Percentiles rank a stretch among this genome's conserved stretches.
Evolutionary conservation across 2,797 vertebrate species (phyloP).

Genomic region (Malacoctenus gilli): DNA sequence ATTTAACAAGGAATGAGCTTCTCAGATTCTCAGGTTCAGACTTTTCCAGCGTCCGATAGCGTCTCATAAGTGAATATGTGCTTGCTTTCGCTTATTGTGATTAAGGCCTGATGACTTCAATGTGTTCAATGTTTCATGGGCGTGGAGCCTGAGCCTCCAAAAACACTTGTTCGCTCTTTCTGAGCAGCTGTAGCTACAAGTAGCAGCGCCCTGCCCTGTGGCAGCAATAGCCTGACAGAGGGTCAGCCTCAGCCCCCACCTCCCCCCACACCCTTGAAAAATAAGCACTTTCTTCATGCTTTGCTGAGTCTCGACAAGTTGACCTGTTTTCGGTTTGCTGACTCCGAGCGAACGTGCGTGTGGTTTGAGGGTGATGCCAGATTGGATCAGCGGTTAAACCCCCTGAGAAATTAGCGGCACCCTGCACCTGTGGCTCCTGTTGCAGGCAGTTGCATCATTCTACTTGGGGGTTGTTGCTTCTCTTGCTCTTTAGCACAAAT

Average conservation of each 20-base stretch:
- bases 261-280: too few species aligned
- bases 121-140: too few species aligned
- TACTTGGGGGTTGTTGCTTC: constrained; percentile 12
- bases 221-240: background rate
- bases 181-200: background rate
- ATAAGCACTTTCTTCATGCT: too few species aligned
- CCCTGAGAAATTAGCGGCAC: constrained; percentile 52
- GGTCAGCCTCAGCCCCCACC: too few species aligned
- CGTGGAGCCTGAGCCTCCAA: too few species aligned
- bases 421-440: constrained; percentile 66
- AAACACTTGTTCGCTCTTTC: too few species aligned
- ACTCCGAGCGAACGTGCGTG: constrained; percentile 11
- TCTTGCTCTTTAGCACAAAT: background rate
- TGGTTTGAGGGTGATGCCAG: constrained; percentile 41
- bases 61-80: background rate
- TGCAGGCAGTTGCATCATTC: constrained; percentile 66
- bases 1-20: too few species aligned
- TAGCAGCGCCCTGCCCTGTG: background rate
- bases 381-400: constrained; percentile 40
- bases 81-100: background rate
- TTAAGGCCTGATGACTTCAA: background rate
- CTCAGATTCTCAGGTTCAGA: too few species aligned
- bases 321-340: constrained; percentile 25
- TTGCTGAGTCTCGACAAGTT: background rate
- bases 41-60: too few species aligned